phyloP scores from a whole-genome alignment of 2,797 vertebrate species.

The Adelosebastes latens region DNA sequence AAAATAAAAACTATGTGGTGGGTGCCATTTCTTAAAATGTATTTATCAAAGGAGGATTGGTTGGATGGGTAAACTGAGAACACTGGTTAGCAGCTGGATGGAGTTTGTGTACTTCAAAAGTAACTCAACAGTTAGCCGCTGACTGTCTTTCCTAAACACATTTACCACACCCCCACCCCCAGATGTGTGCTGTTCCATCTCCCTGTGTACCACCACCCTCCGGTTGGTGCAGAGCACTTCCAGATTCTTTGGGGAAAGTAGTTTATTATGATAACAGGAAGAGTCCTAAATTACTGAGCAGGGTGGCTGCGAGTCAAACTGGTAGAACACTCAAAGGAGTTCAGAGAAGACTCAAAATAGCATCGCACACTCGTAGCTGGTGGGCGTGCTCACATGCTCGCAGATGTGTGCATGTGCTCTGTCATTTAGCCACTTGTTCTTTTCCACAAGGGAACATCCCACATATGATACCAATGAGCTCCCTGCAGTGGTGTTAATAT shows the following conservation, averaged over 20 bases:
- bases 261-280: slow-evolving; percentile 73
- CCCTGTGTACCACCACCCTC: slow-evolving; percentile 25
- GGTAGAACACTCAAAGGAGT: slow-evolving; percentile 32
- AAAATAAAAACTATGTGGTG: neutral
- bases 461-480: neutral
- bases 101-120: neutral
- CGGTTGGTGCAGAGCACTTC: slow-evolving; percentile 37
- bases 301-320: slow-evolving; percentile 38
- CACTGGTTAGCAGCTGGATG: neutral
- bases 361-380: slow-evolving; percentile 31
- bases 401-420: slow-evolving; percentile 56
- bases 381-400: slow-evolving; percentile 36
- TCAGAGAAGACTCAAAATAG: slow-evolving; percentile 62
- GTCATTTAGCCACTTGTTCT: slow-evolving; percentile 40
- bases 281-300: slow-evolving; percentile 64
- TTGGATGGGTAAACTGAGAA: neutral
- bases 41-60: neutral
- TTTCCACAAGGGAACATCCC: slow-evolving; percentile 18
- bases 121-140: neutral
- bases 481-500: neutral
- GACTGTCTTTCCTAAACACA: neutral
- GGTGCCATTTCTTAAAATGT: no score
- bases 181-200: slow-evolving; percentile 18
- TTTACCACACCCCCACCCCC: slow-evolving; percentile 3
- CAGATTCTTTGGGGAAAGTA: slow-evolving; percentile 44